phyloP scores from a whole-genome alignment of 2,113 vertebrate species.

The Paedocypris sp. region DNA sequence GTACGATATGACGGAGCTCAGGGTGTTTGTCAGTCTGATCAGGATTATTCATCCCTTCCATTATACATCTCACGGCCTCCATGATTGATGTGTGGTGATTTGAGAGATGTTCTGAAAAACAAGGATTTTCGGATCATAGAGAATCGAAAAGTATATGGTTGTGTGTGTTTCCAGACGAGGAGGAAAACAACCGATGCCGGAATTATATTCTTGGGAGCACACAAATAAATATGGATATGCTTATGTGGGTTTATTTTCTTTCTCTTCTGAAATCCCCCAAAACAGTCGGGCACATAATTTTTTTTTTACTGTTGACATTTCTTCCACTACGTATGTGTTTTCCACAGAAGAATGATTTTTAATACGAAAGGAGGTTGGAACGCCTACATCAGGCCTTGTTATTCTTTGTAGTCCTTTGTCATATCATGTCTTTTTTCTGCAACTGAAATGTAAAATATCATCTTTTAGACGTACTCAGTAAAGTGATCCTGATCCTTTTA shows the following conservation, averaged over 20 bases:
- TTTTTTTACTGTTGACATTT: no score
- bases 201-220: not conserved
- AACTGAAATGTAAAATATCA: not conserved
- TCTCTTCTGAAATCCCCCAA: conserved; percentile 9
- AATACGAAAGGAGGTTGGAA: no score
- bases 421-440: not conserved
- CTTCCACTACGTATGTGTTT: conserved; percentile 4
- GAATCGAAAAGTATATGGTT: not conserved
- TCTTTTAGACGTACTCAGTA: no score
- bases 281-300: conserved; percentile 15
- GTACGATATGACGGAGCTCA: conserved; percentile 30
- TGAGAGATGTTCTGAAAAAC: no score
- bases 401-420: no score
- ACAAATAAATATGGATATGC: not conserved
- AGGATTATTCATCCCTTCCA: not conserved
- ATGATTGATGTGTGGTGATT: not conserved
- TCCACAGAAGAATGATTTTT: no score
- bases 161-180: not conserved
- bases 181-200: not conserved
- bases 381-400: no score
- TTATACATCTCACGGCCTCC: not conserved
- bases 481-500: no score
- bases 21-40: conserved; percentile 19
- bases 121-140: not conserved
- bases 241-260: not conserved